phyloP scores from a whole-genome alignment of 2,797 vertebrate species.

The Melanotaenia trifasciata region DNA sequence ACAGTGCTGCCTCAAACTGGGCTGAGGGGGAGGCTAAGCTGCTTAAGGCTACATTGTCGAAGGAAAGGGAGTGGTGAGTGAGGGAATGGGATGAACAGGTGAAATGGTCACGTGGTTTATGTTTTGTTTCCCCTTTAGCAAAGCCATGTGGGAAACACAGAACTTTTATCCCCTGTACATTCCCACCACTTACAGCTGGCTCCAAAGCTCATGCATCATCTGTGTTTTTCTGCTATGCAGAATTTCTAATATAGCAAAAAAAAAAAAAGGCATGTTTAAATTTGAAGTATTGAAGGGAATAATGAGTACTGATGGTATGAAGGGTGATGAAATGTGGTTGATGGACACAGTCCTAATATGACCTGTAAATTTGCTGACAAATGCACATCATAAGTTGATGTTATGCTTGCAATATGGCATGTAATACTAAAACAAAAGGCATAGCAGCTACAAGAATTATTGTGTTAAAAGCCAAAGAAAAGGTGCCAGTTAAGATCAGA shows the following conservation, averaged over 20 bases:
- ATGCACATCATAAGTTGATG: conserved; percentile 1
- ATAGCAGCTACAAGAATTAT: not conserved
- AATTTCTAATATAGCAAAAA: conserved; percentile 32
- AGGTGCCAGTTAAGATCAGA: conserved; percentile 29
- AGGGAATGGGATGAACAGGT: conserved; percentile 30
- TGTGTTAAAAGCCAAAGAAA: conserved; percentile 15
- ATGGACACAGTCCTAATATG: conserved; percentile 7
- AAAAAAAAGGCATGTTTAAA: conserved; percentile 3
- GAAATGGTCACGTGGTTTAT: conserved; percentile 31
- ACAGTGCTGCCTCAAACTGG: conserved; percentile 38
- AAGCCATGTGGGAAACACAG: conserved; percentile 1
- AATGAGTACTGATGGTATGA: not conserved
- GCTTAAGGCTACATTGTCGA: conserved; percentile 66
- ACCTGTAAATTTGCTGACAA: not conserved
- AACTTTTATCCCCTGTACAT: conserved; percentile 1
- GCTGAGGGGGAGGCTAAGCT: conserved; percentile 58
- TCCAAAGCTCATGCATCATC: conserved; percentile 34
- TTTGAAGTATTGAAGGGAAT: not conserved
- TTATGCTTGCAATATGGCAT: conserved; percentile 16
- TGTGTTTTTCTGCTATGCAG: conserved; percentile 61
- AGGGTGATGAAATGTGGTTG: conserved; percentile 36
- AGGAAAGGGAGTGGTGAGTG: conserved; percentile 45
- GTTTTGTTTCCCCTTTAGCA: not conserved
- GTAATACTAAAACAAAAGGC: not conserved
- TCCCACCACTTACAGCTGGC: not conserved